Percentiles rank a stretch among this genome's conserved stretches.
Conservation (phyloP, 2,797 vertebrate species). For the Merluccius polli region DNA sequence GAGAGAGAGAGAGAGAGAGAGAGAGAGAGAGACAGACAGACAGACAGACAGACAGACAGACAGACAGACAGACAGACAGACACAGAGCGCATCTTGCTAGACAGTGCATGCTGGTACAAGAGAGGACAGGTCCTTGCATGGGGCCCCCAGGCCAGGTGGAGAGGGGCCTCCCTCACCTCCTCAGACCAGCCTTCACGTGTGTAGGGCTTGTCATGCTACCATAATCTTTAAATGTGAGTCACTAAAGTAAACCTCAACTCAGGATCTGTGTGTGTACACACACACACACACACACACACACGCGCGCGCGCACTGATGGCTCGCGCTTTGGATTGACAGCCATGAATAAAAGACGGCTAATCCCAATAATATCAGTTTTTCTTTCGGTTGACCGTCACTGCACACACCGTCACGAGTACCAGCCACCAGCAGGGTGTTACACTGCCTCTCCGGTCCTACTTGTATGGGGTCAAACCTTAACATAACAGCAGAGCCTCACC, state of each 20-base stretch:
- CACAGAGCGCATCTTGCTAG: background rate
- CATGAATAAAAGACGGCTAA: background rate
- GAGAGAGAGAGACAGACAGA: too few species aligned
- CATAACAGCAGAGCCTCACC: conserved; percentile 64
- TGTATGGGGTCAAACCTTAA: background rate
- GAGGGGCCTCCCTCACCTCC: background rate
- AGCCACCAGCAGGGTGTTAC: background rate
- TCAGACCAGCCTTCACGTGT: background rate
- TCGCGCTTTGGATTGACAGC: background rate
- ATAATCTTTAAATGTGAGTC: background rate
- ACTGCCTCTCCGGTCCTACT: background rate
- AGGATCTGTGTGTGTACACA: too few species aligned
- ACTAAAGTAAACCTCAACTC: too few species aligned
- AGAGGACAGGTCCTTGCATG: conserved; percentile 18
- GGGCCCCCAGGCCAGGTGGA: conserved; percentile 6
- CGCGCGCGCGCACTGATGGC: too few species aligned
- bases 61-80: too few species aligned
- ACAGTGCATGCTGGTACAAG: conserved; percentile 39
- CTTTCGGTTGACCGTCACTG: too few species aligned
- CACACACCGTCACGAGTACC: too few species aligned
- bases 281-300: too few species aligned
- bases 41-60: too few species aligned
- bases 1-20: too few species aligned
- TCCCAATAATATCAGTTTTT: background rate
- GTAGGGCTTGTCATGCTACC: background rate